Percentiles rank a stretch among this genome's conserved stretches.
Conservation (phyloP, 2,797 vertebrate species). For the Squalus acanthias region DNA sequence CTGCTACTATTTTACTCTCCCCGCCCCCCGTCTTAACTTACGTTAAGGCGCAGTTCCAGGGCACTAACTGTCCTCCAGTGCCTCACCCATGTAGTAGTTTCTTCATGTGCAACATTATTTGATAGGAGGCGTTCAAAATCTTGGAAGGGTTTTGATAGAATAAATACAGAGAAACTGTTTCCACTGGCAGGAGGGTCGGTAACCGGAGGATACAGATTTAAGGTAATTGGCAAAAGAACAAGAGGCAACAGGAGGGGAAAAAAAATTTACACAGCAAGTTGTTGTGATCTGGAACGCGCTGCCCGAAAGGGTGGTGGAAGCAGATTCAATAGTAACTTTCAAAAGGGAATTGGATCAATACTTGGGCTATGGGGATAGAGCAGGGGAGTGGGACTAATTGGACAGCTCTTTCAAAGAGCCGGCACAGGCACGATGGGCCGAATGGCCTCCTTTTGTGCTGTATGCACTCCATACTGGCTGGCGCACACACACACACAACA, state of each 20-base stretch:
- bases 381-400: not conserved
- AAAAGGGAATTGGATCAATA: not conserved
- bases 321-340: not conserved
- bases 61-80: not conserved
- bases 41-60: not conserved
- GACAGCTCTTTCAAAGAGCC: not conserved
- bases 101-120: not conserved
- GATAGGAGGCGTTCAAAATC: not conserved
- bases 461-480: not conserved
- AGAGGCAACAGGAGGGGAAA: not conserved
- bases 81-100: not conserved
- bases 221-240: not conserved
- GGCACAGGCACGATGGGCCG: not conserved
- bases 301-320: not conserved
- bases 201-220: not conserved
- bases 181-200: too few species aligned
- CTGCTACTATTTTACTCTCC: not conserved
- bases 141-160: not conserved
- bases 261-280: not conserved
- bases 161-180: not conserved
- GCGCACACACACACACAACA: not conserved
- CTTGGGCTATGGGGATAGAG: not conserved
- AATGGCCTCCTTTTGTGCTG: not conserved
- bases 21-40: not conserved
- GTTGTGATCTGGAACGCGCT: not conserved